Evolutionary conservation across 2,888 invertebrate species (phyloP).

Genomic region (Agrotis puta): DNA sequence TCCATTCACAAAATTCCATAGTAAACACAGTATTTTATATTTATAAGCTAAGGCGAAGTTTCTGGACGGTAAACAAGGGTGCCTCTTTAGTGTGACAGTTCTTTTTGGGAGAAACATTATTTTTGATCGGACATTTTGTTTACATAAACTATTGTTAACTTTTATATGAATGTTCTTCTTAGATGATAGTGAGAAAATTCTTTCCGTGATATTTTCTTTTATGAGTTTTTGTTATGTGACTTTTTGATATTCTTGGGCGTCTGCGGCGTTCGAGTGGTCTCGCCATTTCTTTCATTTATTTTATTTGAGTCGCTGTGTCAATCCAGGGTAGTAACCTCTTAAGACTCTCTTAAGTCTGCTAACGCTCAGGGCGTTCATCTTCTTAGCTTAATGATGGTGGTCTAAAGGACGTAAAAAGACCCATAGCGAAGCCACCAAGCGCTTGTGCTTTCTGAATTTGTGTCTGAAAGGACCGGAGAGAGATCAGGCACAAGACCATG

Average conservation of each 20-base stretch:
- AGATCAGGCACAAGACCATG: too few relatives aligned
- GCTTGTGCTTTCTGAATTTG: too few relatives aligned
- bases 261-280: too few relatives aligned
- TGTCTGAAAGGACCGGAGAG: too few relatives aligned
- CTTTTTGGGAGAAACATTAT: conserved; percentile 34
- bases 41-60: conserved; percentile 32
- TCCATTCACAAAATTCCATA: conserved; percentile 11
- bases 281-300: too few relatives aligned
- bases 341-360: too few relatives aligned
- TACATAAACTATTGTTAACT: conserved; percentile 22
- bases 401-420: too few relatives aligned
- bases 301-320: too few relatives aligned
- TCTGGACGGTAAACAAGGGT: conserved; percentile 44
- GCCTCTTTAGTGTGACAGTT: conserved; percentile 21
- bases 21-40: conserved; percentile 34
- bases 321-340: too few relatives aligned
- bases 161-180: conserved; percentile 19
- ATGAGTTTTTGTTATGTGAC: neutral
- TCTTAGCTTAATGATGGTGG: too few relatives aligned
- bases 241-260: neutral
- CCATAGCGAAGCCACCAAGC: too few relatives aligned
- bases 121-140: conserved; percentile 37
- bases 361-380: too few relatives aligned
- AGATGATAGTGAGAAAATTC: conserved; percentile 1
- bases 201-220: conserved; percentile 14